A percentile compares a stretch with the other conserved stretches of the same genome.
Evolutionary conservation across 2,888 invertebrate genomes (phyloP).

Genomic region (Tuta absoluta): DNA sequence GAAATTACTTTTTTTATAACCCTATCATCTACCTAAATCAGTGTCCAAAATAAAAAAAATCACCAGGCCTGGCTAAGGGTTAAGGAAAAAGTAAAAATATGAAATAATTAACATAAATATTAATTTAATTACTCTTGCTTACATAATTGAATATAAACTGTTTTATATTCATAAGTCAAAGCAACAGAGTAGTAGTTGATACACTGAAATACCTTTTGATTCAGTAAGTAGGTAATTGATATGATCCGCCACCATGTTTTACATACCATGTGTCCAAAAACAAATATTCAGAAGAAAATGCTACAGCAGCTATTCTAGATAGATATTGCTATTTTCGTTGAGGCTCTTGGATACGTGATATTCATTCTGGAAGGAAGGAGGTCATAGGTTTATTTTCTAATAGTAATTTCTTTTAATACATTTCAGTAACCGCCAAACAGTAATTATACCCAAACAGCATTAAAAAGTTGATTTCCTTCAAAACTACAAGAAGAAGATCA

Average conservation of each 20-base stretch:
- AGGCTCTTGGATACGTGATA: slow-evolving; percentile 15
- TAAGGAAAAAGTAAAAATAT: neutral
- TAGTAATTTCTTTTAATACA: neutral
- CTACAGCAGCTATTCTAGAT: slow-evolving; percentile 14
- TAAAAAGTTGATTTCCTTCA: slow-evolving; percentile 7
- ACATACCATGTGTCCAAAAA: slow-evolving; percentile 22
- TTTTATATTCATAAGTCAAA: neutral
- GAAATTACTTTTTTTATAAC: no score
- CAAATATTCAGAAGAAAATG: slow-evolving; percentile 11
- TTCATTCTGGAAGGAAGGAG: slow-evolving; percentile 20
- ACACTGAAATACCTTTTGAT: slow-evolving; percentile 6
- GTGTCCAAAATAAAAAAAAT: no score
- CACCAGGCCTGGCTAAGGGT: no score
- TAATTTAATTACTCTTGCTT: neutral
- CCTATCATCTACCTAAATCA: no score
- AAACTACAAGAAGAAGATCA: slow-evolving; percentile 19
- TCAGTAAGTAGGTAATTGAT: slow-evolving; percentile 5
- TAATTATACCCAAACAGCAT: neutral
- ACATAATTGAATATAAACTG: neutral
- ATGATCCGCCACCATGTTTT: slow-evolving; percentile 22
- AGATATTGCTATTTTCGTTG: slow-evolving; percentile 19
- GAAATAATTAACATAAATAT: neutral
- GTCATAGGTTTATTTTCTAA: slow-evolving; percentile 14
- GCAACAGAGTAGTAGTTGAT: neutral
- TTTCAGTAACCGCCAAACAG: neutral